These are phyloP conservation scores for Mesoclemmys tuberculata DNA, from an alignment of 2,113 vertebrate genomes.

Conservation along the genomic window DNA sequence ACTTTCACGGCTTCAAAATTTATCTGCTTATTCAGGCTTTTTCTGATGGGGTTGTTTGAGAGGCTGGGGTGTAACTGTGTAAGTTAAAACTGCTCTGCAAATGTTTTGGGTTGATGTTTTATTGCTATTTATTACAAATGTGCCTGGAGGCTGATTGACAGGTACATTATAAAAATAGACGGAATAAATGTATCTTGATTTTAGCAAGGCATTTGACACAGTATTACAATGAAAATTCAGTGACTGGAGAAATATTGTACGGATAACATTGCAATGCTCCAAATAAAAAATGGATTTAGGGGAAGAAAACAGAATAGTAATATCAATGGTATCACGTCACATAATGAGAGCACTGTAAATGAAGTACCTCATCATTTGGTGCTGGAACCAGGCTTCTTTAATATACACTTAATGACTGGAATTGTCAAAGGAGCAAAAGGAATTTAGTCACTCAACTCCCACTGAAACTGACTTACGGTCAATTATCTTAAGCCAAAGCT, in stretches of 20 bases:
- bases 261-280: not conserved
- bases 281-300: not conserved
- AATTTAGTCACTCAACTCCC: not conserved
- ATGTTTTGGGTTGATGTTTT: slow-evolving; percentile 32
- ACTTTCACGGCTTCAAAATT: slow-evolving; percentile 16
- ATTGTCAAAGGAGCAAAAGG: not conserved
- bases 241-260: not conserved
- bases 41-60: slow-evolving; percentile 16
- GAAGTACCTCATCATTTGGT: not conserved
- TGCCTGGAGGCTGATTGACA: slow-evolving; percentile 38
- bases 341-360: not conserved
- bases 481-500: not conserved
- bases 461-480: not conserved
- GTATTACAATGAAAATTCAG: not conserved
- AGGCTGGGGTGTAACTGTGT: slow-evolving; percentile 30
- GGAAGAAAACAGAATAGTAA: not conserved
- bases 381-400: not conserved
- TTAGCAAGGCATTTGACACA: not conserved
- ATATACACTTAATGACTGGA: not conserved
- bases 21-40: slow-evolving; percentile 21
- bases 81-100: slow-evolving; percentile 34
- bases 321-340: not conserved
- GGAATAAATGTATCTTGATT: slow-evolving; percentile 21
- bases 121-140: slow-evolving; percentile 42
- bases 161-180: slow-evolving; percentile 19